These are phyloP conservation scores for Sula dactylatra DNA, from an alignment of 2,113 vertebrate species.

Conservation along the genomic window DNA sequence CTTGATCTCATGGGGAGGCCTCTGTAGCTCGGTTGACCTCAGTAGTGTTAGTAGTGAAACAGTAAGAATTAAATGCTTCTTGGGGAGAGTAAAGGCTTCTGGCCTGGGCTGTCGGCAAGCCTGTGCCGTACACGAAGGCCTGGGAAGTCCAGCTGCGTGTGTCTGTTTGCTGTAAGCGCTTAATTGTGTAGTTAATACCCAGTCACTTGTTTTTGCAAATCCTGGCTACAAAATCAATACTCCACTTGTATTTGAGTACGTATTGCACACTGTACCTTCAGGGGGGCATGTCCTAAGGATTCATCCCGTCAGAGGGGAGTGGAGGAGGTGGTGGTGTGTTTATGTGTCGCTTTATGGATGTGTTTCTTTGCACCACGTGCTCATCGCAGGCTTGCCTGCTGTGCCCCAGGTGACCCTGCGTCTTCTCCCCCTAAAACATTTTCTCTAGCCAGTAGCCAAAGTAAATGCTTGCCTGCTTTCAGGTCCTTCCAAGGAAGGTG, in stretches of 20 bases:
- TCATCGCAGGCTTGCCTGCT: not conserved
- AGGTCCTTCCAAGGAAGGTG: conserved; percentile 43
- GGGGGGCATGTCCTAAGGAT: not conserved
- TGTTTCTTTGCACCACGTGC: rapidly evolving
- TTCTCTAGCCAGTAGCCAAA: not conserved
- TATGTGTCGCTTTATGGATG: not conserved
- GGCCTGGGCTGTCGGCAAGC: not conserved
- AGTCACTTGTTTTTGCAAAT: not conserved
- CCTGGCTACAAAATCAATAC: not conserved
- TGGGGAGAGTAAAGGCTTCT: not conserved
- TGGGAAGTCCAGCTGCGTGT: no score
- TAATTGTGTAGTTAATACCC: not conserved
- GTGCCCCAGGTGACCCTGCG: not conserved
- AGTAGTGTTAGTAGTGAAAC: not conserved
- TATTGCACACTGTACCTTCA: rapidly evolving
- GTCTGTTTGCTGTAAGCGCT: not conserved
- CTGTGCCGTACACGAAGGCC: not conserved
- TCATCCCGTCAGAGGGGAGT: rapidly evolving
- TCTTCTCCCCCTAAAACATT: not conserved
- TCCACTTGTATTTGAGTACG: rapidly evolving
- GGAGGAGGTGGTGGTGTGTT: not conserved
- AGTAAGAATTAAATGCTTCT: not conserved
- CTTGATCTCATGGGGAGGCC: not conserved
- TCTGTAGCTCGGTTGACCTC: not conserved
- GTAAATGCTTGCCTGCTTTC: not conserved